Conservation (phyloP, 2,113 vertebrate species). For the Anarrhichthys ocellatus region DNA sequence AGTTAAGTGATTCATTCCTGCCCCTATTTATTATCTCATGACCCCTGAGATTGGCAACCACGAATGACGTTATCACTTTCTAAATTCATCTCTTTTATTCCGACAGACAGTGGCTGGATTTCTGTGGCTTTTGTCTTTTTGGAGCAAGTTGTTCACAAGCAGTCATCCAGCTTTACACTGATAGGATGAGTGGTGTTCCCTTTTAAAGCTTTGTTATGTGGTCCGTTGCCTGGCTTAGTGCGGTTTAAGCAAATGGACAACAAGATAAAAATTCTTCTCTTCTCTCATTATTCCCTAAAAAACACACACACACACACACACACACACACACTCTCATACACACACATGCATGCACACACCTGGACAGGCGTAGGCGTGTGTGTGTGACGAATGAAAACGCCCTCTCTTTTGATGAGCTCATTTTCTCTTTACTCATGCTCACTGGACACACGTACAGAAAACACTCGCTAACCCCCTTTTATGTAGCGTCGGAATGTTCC, state of each 20-base stretch:
- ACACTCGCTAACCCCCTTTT: conserved; percentile 36
- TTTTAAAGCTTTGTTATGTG: conserved; percentile 67
- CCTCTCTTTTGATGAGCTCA: conserved; percentile 64
- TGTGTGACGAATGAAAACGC: conserved; percentile 41
- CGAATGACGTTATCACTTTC: neutral
- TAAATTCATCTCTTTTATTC: conserved; percentile 17
- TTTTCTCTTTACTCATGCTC: conserved; percentile 69
- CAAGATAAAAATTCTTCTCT: conserved; percentile 38
- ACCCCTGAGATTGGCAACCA: neutral
- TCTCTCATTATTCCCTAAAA: conserved; percentile 18
- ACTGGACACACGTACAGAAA: conserved; percentile 58
- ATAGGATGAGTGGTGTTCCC: conserved; percentile 55
- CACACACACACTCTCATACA: conserved; percentile 17
- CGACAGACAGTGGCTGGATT: conserved; percentile 28
- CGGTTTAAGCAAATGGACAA: conserved; percentile 41
- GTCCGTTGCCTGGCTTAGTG: conserved; percentile 32
- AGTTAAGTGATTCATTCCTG: neutral
- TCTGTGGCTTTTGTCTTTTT: conserved; percentile 20
- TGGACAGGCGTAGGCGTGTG: conserved; percentile 56
- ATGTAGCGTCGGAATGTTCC: conserved; percentile 68
- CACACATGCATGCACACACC: conserved; percentile 43
- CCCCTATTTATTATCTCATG: neutral
- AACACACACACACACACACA: conserved; percentile 21
- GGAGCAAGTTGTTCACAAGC: conserved; percentile 27
- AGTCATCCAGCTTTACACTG: conserved; percentile 22